Evolutionary conservation across 1,140 invertebrate species (phyloP), one percentile per base, ranked within the genome.

Genomic region (Drosophila yakuba): DNA sequence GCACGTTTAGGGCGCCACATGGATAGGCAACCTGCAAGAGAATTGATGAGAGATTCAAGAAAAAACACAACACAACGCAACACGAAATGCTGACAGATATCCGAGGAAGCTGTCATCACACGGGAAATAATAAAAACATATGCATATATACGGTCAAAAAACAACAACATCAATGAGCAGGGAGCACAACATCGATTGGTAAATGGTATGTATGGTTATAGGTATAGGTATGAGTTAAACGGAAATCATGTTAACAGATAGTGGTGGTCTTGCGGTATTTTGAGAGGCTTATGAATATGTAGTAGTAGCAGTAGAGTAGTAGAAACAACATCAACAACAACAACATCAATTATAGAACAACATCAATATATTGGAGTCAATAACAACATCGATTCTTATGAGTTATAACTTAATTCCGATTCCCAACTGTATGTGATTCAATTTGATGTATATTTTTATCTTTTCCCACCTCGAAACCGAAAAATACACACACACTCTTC

Each of bases 311-410:
- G 74, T 79, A 80, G 76, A 80, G 78, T 78, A 83, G 80, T 72
- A 84, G 69, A 84, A 71, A 84, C 76, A 85, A 74, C 82, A 85
- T 78, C 84, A 88, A 83, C 83, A 86, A 81, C 82, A 86, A 88
- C 83, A 86, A 86, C 83, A 88, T 88, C 83, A 82, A 88, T 62
- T 82, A 83, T 78, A 89, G 79, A 82, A 88, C 77, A 83, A 89
- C 80, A 78, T 74, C 63, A 88, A 81, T 82, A 82, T 75, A 52
- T 59, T 82, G 82, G 69, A 86, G 74, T 80, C 73, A 80, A 66
- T 71, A 85, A 85, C 78, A 85, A 85, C 77, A 85, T 80, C 52
- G 47, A 85, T 63, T 85, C 76, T 76, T 69, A 85, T 72, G 38
- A 43, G 6, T 11, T 11, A 51, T 62, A 62, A 60, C 54, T 43